Evolutionary conservation across 1,140 invertebrate species (phyloP), one percentile per base, ranked within the genome.

Genomic region (Daktulosphaira vitifoliae): DNA sequence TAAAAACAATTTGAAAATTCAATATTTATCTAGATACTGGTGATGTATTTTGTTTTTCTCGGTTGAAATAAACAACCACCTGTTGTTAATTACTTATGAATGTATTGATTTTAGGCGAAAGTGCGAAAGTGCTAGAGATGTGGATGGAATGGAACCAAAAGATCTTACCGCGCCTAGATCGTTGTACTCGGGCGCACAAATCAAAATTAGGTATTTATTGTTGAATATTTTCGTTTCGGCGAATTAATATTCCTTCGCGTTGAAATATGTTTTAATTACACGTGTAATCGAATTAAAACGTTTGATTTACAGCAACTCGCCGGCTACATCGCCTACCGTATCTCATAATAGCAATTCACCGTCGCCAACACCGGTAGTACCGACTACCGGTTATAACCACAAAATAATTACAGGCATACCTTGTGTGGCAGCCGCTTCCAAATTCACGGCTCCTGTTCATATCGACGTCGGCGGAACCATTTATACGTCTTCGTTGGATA

Each of bases 391-490:
- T 69, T 82, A 80, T 74, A 82, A 81, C 70, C 78, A 79, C 71
- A 84, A 84, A 74, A 62, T 48, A 39, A 86, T 88, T 72, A 82
- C 83, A 11, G 91, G 92, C 29, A 93, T 97, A 54, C 93, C 94
- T 0, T 90, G 88, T 69, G 90, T 96, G 8, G 94, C 92, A 0
- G 88, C 88, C 0, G 90, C 92, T 2, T 90, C 90, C 18, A 82
- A 89, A 39, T 93, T 90, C 74, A 94, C 92, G 15, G 93, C 94
- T 0, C 93, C 94, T 0, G 94, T 98, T 0, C 94, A 97, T 75
- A 96, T 98, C 70, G 94, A 98, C 73, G 93, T 98, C 15, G 94
- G 94, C 7, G 94, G 93, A 1, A 92, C 89, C 29, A 96, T 96
- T 69, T 98, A 96, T 76, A 98, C 94, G 0, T 95, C 92, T 0